phyloP scores from a whole-genome alignment of 2,888 invertebrate species.

The Tolmerus cingulatus region DNA sequence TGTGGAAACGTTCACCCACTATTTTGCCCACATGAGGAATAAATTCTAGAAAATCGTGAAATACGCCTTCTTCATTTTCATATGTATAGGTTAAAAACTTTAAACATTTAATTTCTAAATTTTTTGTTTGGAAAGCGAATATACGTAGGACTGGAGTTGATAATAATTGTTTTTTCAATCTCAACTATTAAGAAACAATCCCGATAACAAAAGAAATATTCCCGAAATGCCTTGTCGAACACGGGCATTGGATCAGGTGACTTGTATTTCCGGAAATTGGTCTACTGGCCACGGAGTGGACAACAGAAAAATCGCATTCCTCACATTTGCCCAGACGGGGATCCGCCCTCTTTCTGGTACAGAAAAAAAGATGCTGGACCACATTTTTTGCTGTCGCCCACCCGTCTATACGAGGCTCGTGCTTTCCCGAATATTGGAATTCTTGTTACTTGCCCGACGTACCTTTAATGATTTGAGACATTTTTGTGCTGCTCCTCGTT shows the following conservation, averaged over 20 bases:
- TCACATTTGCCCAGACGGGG: not conserved
- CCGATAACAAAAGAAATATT: no score
- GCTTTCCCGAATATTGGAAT: conserved; percentile 42
- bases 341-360: not conserved
- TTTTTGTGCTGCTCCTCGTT: conserved; percentile 22
- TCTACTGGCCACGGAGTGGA: not conserved
- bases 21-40: no score
- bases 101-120: no score
- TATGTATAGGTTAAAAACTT: no score
- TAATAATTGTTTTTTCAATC: no score
- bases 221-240: no score
- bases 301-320: not conserved
- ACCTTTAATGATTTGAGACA: conserved; percentile 45
- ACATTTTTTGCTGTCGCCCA: not conserved
- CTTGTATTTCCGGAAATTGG: not conserved
- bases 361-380: not conserved
- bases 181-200: no score
- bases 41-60: no score
- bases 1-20: no score
- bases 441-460: conserved; percentile 46
- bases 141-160: no score
- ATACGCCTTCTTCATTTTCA: no score
- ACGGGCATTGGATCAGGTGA: not conserved
- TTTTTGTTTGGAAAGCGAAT: no score
- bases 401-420: not conserved